These are phyloP conservation scores for Eurytemora carolleeae DNA, from an alignment of 1,140 invertebrate genomes.

Conservation along the genomic window DNA sequence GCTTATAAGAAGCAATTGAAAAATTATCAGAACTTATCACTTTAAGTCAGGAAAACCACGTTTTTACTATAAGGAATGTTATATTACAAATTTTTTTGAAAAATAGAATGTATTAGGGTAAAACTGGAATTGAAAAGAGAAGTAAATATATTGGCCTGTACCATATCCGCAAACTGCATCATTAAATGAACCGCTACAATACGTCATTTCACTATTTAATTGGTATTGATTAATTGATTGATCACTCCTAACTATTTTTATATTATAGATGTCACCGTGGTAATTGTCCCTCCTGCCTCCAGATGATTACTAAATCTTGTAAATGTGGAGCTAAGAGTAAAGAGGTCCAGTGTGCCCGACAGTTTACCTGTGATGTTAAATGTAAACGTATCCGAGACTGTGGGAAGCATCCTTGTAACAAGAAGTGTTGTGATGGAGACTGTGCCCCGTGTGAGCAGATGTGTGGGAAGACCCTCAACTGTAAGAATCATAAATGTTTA, in stretches of 20 bases:
- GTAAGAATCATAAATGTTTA: constrained; percentile 69
- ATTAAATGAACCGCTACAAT: no score
- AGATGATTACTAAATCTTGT: constrained; percentile 55
- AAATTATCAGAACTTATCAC: no score
- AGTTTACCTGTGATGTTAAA: constrained; percentile 68
- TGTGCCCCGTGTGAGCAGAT: constrained; percentile 69
- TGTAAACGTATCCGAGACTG: constrained; percentile 61
- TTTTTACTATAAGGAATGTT: no score
- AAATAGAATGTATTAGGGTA: no score
- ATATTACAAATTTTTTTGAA: no score
- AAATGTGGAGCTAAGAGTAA: constrained; percentile 55
- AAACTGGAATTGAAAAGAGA: no score
- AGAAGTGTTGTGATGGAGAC: constrained; percentile 63
- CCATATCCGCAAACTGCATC: no score
- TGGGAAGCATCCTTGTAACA: constrained; percentile 63
- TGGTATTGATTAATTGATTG: not conserved
- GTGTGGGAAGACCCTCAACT: constrained; percentile 58
- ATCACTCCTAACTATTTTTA: constrained; percentile 8
- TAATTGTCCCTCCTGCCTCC: constrained; percentile 37
- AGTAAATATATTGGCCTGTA: no score
- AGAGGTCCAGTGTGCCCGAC: constrained; percentile 67
- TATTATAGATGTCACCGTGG: constrained; percentile 19
- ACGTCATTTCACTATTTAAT: no score
- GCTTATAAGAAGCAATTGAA: no score
- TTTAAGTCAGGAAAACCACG: no score